A percentile compares a stretch with the other conserved stretches of the same genome.
Evolutionary conservation across 2,797 vertebrate species (phyloP).

Genomic region (Danio choprae): DNA sequence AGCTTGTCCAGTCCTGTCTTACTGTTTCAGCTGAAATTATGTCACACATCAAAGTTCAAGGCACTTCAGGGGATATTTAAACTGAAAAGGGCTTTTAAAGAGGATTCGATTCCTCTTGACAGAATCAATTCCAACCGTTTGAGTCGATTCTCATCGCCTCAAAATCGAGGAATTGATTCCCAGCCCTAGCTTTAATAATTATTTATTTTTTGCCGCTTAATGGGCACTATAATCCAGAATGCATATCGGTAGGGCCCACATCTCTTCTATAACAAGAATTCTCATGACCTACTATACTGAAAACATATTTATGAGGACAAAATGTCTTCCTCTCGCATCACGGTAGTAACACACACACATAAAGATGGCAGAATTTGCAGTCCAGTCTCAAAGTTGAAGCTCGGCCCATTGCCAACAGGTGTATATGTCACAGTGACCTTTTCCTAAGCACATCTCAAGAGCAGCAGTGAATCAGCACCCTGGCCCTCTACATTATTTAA

Average conservation of each 20-base stretch:
- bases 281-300: not conserved
- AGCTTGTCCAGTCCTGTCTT: too few species aligned
- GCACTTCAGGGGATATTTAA: too few species aligned
- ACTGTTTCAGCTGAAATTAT: too few species aligned
- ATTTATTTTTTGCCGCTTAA: conserved; percentile 27
- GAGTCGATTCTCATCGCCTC: too few species aligned
- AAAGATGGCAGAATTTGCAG: conserved; percentile 20
- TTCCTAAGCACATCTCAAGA: conserved; percentile 53
- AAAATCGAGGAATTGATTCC: too few species aligned
- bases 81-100: too few species aligned
- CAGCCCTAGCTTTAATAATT: too few species aligned
- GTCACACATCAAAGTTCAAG: too few species aligned
- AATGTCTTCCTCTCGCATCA: not conserved
- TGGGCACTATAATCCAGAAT: not conserved
- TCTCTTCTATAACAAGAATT: not conserved
- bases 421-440: conserved; percentile 59
- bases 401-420: conserved; percentile 47
- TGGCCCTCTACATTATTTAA: conserved; percentile 56
- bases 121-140: too few species aligned
- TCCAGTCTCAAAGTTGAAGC: conserved; percentile 17
- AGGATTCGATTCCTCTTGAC: too few species aligned
- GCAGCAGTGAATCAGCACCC: conserved; percentile 44
- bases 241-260: not conserved
- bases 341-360: not conserved
- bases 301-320: not conserved